Conservation (phyloP, 2,888 invertebrate genomes). For the Drosophila conformis region DNA sequence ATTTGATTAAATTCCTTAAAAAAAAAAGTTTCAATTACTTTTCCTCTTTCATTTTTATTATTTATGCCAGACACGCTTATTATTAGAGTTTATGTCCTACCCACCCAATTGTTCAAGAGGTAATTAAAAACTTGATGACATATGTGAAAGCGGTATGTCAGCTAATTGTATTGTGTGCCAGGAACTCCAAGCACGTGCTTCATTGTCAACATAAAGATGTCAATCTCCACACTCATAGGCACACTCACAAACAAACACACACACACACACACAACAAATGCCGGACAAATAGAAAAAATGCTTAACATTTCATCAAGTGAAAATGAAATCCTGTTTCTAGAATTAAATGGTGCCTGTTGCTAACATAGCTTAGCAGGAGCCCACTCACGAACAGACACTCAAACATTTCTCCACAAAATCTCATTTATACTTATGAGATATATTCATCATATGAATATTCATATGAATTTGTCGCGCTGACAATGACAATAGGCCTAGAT, state of each 20-base stretch:
- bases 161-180: conserved; percentile 53
- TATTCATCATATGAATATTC: conserved; percentile 43
- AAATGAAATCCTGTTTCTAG: conserved; percentile 53
- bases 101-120: conserved; percentile 24
- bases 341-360: conserved; percentile 36
- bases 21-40: conserved; percentile 26
- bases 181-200: conserved; percentile 14
- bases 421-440: conserved; percentile 49
- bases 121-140: conserved; percentile 59
- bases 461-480: conserved; percentile 16
- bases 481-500: conserved; percentile 43
- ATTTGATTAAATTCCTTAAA: conserved; percentile 52
- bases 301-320: conserved; percentile 61
- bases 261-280: conserved; percentile 11
- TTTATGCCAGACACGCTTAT: conserved; percentile 41
- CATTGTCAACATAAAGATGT: conserved; percentile 29
- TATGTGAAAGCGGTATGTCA: conserved; percentile 26
- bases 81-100: conserved; percentile 15
- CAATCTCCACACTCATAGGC: neutral
- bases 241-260: neutral
- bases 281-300: conserved; percentile 13
- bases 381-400: conserved; percentile 28
- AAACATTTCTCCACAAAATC: conserved; percentile 3
- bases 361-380: conserved; percentile 49
- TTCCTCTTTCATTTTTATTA: conserved; percentile 13